These are phyloP conservation scores for Calliphora vomitoria DNA, from an alignment of 2,888 invertebrate genomes.

Conservation along the genomic window DNA sequence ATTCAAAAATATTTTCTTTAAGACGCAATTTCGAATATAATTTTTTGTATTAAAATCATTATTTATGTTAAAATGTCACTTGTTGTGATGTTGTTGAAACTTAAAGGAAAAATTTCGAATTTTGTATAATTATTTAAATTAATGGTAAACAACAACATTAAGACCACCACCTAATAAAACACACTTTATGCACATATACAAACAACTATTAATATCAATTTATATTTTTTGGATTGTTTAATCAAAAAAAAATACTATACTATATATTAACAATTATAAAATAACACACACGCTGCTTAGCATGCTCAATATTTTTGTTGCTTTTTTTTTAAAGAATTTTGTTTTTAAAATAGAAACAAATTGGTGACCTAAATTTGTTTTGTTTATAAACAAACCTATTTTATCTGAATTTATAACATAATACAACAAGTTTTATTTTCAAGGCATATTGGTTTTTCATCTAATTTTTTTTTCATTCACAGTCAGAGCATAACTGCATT, in stretches of 20 bases:
- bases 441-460: too few relatives aligned
- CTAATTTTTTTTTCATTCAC: too few relatives aligned
- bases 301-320: background rate
- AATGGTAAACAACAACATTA: background rate
- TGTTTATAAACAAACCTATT: background rate
- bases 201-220: background rate
- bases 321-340: background rate
- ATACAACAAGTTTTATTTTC: background rate
- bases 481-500: too few relatives aligned
- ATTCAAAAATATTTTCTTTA: too few relatives aligned
- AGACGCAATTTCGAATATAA: too few relatives aligned
- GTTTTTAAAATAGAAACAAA: background rate
- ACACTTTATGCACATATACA: background rate
- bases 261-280: background rate
- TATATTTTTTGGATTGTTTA: background rate
- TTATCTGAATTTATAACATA: conserved; percentile 2
- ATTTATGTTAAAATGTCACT: background rate
- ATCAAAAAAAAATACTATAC: too few relatives aligned
- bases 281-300: background rate
- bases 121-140: background rate
- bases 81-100: background rate
- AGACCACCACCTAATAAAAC: background rate
- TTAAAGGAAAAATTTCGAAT: background rate
- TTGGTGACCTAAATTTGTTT: background rate
- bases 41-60: background rate